Evolutionary conservation across 2,797 vertebrate genomes (phyloP).

Genomic region (Echeneis naucrates): DNA sequence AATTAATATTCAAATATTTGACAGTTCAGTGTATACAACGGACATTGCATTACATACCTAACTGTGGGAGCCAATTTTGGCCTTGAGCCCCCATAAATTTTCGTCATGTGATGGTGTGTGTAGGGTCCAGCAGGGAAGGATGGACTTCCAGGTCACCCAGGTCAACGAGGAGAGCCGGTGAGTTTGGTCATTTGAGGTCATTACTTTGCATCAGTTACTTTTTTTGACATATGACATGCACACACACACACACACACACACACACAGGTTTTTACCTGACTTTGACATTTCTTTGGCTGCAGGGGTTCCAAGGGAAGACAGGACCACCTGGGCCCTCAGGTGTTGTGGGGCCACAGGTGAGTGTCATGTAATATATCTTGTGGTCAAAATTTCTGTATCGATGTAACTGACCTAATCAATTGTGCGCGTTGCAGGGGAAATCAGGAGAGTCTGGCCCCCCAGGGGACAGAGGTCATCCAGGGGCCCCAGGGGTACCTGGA

Average conservation of each 20-base stretch:
- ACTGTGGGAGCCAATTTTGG: neutral
- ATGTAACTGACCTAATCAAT: neutral
- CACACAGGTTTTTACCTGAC: slow-evolving; percentile 11
- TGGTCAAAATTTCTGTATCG: neutral
- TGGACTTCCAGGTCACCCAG: slow-evolving; percentile 96
- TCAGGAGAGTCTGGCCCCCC: slow-evolving; percentile 94
- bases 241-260: neutral
- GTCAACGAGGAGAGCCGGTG: slow-evolving; percentile 97
- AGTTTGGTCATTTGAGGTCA: slow-evolving; percentile 70
- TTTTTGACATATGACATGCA: neutral
- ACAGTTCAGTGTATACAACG: slow-evolving; percentile 1
- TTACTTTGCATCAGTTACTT: neutral
- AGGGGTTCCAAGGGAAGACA: slow-evolving; percentile 99
- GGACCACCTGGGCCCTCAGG: slow-evolving; percentile 95
- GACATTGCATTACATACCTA: neutral
- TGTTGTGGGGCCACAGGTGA: slow-evolving; percentile 98
- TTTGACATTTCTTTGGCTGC: slow-evolving; percentile 48
- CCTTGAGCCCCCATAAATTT: neutral
- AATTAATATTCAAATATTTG: neutral
- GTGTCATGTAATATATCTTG: slow-evolving; percentile 28
- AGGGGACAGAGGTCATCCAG: slow-evolving; percentile 95
- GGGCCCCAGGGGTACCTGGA: slow-evolving; percentile 92
- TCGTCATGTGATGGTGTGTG: slow-evolving; percentile 9
- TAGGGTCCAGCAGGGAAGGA: slow-evolving; percentile 88
- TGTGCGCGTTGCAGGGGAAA: slow-evolving; percentile 87